Evolutionary conservation across 1,140 invertebrate genomes (phyloP).

Genomic region (Pissodes strobi): DNA sequence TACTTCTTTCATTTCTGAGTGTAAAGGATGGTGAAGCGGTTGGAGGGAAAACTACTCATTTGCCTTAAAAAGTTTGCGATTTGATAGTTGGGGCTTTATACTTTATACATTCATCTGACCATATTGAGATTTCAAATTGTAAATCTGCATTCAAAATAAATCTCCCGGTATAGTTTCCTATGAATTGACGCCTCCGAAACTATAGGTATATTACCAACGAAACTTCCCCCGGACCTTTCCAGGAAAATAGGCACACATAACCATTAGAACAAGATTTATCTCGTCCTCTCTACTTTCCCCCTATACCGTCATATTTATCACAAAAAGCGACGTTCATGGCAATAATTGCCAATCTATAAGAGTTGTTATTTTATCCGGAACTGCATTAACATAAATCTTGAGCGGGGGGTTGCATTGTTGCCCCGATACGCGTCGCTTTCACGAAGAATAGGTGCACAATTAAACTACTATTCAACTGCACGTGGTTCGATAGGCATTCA

Average conservation of each 20-base stretch:
- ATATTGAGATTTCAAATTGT: too few relatives aligned
- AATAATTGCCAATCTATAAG: constrained; percentile 35
- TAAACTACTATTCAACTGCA: constrained; percentile 46
- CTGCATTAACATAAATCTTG: constrained; percentile 39
- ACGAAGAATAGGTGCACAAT: constrained; percentile 49
- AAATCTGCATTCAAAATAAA: too few relatives aligned
- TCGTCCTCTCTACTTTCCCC: constrained; percentile 9
- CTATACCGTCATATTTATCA: constrained; percentile 23
- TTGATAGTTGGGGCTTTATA: too few relatives aligned
- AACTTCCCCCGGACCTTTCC: too few relatives aligned
- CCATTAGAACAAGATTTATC: constrained; percentile 13
- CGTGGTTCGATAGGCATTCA: constrained; percentile 42
- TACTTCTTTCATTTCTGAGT: too few relatives aligned
- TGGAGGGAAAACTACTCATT: too few relatives aligned
- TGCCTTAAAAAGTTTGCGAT: too few relatives aligned
- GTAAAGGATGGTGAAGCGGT: too few relatives aligned
- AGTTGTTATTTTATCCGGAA: constrained; percentile 42
- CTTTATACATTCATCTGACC: too few relatives aligned
- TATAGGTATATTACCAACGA: too few relatives aligned
- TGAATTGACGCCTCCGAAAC: too few relatives aligned
- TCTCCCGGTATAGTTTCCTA: too few relatives aligned
- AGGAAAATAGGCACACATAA: constrained; percentile 16
- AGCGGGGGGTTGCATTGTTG: constrained; percentile 33
- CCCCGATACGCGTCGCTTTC: constrained; percentile 11
- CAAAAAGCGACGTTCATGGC: constrained; percentile 30